These are phyloP conservation scores for Thalassophryne amazonica DNA, from an alignment of 2,797 vertebrate species.

Conservation along the genomic window DNA sequence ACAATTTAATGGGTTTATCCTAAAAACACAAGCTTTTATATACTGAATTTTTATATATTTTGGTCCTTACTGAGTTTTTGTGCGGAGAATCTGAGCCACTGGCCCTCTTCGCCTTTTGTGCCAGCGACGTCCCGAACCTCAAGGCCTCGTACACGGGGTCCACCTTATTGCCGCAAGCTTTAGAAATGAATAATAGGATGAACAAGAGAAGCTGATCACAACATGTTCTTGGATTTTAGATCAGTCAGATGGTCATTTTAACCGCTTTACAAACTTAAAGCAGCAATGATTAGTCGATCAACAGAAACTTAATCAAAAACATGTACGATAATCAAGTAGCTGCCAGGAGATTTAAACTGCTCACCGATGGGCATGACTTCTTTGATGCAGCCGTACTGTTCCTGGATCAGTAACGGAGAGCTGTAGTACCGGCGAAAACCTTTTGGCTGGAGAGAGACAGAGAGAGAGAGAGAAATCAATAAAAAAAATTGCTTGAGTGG, in stretches of 20 bases:
- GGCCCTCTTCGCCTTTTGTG: constrained; percentile 91
- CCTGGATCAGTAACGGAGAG: constrained; percentile 96
- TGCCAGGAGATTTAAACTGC: constrained; percentile 31
- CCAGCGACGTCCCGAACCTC: constrained; percentile 95
- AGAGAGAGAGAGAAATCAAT: constrained; percentile 8
- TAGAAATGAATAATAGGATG: constrained; percentile 1
- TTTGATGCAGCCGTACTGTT: constrained; percentile 98
- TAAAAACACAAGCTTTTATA: too few species aligned
- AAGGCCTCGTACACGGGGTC: constrained; percentile 97
- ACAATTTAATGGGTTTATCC: too few species aligned
- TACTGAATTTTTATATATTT: background rate
- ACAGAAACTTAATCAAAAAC: too few species aligned
- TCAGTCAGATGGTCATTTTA: background rate
- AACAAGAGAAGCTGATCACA: background rate
- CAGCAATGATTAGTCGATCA: too few species aligned
- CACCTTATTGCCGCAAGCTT: constrained; percentile 97
- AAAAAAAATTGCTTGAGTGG: too few species aligned
- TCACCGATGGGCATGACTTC: constrained; percentile 99
- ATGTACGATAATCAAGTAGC: too few species aligned
- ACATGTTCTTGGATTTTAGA: background rate
- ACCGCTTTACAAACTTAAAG: constrained; percentile 5
- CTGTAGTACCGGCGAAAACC: constrained; percentile 98
- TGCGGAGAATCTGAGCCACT: constrained; percentile 92
- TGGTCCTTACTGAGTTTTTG: constrained; percentile 86
- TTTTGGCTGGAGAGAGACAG: constrained; percentile 85